phyloP scores from a whole-genome alignment of 2,888 invertebrate species.

The Polia nebulosa region DNA sequence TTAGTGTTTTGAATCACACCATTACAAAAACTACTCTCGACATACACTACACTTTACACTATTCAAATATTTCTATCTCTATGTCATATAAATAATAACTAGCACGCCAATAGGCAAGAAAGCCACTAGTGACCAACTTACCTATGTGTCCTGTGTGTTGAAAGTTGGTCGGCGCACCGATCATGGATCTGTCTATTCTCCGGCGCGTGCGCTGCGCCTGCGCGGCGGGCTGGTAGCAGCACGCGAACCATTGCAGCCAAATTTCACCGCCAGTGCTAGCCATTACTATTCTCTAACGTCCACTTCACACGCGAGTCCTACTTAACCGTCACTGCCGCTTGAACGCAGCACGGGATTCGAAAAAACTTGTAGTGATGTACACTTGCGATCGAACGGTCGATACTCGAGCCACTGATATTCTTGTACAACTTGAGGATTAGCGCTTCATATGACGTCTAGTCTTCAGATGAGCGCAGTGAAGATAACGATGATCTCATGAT shows the following conservation, averaged over 20 bases:
- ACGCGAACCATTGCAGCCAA: slow-evolving; percentile 98
- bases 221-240: slow-evolving; percentile 96
- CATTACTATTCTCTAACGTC: slow-evolving; percentile 86
- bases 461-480: slow-evolving; percentile 75
- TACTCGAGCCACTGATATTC: slow-evolving; percentile 68
- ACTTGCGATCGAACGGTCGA: slow-evolving; percentile 70
- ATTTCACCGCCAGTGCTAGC: slow-evolving; percentile 95
- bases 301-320: slow-evolving; percentile 73
- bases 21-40: background rate
- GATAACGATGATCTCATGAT: slow-evolving; percentile 86
- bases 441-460: slow-evolving; percentile 66
- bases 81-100: background rate
- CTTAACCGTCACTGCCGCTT: slow-evolving; percentile 64
- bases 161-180: slow-evolving; percentile 98
- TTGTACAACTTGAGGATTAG: slow-evolving; percentile 56
- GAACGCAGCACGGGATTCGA: slow-evolving; percentile 67
- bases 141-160: slow-evolving; percentile 96
- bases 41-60: no score
- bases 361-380: slow-evolving; percentile 65
- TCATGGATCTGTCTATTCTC: slow-evolving; percentile 98
- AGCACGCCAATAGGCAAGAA: slow-evolving; percentile 9
- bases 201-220: slow-evolving; percentile 93
- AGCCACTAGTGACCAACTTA: slow-evolving; percentile 66
- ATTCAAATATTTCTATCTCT: slow-evolving; percentile 1
- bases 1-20: background rate